Conservation (phyloP, 2,113 vertebrate genomes). For the Actinemys pallida region DNA sequence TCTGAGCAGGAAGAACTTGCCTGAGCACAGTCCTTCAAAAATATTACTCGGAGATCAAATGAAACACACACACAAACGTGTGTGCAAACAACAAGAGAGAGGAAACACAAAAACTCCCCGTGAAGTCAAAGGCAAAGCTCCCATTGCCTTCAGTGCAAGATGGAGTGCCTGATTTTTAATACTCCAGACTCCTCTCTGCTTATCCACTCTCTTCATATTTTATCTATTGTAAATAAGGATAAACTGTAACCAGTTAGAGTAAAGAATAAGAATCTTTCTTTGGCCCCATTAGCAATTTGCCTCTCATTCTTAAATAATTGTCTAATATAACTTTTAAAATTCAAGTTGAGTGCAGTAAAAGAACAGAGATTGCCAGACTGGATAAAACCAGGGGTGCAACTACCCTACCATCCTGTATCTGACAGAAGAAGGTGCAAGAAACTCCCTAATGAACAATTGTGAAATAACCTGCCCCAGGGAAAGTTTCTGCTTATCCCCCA, state of each 20-base stretch:
- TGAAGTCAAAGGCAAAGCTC: background rate
- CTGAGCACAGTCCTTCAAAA: background rate
- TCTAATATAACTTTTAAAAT: background rate
- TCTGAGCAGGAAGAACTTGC: background rate
- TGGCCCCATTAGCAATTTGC: background rate
- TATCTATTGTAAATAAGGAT: accelerated
- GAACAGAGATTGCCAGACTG: accelerated
- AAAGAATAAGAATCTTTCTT: background rate
- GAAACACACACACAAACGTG: background rate
- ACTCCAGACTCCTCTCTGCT: accelerated
- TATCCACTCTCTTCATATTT: background rate
- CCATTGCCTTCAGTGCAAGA: background rate
- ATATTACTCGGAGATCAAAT: background rate
- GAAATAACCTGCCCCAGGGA: background rate
- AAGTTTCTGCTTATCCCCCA: background rate
- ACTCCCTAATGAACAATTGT: background rate
- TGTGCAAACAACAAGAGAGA: background rate
- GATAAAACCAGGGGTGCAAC: accelerated
- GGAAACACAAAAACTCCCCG: background rate
- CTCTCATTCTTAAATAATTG: background rate
- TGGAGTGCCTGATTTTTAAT: background rate
- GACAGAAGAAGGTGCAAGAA: accelerated
- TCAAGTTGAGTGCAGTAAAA: background rate
- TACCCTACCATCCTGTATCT: accelerated
- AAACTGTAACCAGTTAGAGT: background rate